Percentiles rank a stretch among this genome's conserved stretches.
phyloP scores from a whole-genome alignment of 2,113 vertebrate species.

The Sapajus apella region DNA sequence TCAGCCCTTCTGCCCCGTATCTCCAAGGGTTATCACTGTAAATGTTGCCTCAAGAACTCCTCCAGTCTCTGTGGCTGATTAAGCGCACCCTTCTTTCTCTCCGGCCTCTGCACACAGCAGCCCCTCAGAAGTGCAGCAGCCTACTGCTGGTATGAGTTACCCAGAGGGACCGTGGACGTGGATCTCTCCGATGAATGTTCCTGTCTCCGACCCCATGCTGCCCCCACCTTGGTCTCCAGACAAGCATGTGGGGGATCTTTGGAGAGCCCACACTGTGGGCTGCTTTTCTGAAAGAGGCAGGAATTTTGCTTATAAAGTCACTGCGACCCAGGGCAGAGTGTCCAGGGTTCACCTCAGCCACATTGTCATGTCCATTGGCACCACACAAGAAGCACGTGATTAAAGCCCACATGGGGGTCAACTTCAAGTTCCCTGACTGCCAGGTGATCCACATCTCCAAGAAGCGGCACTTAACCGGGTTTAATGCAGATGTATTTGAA shows the following conservation, averaged over 20 bases:
- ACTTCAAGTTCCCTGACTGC: constrained; percentile 90
- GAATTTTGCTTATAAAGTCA: too few relatives aligned
- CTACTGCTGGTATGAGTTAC: constrained; percentile 64
- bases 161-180: neutral
- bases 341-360: constrained; percentile 88
- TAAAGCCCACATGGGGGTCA: constrained; percentile 86
- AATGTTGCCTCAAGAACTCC: neutral
- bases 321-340: constrained; percentile 84
- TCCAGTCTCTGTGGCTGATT: constrained; percentile 78
- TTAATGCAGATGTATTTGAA: constrained; percentile 88
- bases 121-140: constrained; percentile 85
- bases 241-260: constrained; percentile 89
- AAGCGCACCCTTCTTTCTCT: constrained; percentile 80
- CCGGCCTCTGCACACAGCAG: too few relatives aligned
- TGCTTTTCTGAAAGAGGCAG: too few relatives aligned
- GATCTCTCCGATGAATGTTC: neutral
- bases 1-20: neutral
- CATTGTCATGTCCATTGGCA: constrained; percentile 90
- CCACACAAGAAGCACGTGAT: constrained; percentile 90
- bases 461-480: constrained; percentile 92
- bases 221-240: constrained; percentile 85
- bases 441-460: constrained; percentile 93
- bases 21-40: neutral
- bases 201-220: neutral
- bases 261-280: constrained; percentile 79